These are phyloP conservation scores for Drosophila nigricruria DNA, from an alignment of 2,888 invertebrate species.

Conservation along the genomic window DNA sequence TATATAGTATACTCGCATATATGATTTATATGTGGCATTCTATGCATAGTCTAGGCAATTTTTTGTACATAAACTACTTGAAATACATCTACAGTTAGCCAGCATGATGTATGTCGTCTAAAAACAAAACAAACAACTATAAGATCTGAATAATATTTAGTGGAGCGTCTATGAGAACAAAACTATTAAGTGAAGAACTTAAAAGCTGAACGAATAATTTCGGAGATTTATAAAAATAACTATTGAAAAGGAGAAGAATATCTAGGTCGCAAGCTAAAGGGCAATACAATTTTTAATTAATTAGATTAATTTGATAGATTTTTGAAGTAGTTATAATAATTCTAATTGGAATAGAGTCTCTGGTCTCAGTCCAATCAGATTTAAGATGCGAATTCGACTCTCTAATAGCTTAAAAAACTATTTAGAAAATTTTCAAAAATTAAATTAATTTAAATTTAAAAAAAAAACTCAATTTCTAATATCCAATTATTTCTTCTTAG, in stretches of 20 bases:
- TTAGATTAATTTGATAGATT: neutral
- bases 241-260: neutral
- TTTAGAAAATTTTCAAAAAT: neutral
- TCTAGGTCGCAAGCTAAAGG: neutral
- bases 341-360: neutral
- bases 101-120: slow-evolving; percentile 5
- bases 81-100: slow-evolving; percentile 34
- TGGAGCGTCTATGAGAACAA: slow-evolving; percentile 15
- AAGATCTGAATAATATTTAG: slow-evolving; percentile 33
- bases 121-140: slow-evolving; percentile 10
- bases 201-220: slow-evolving; percentile 18
- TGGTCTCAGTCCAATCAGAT: neutral
- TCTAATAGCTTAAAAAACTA: neutral
- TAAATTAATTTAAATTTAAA: neutral
- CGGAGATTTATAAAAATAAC: slow-evolving; percentile 17
- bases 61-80: slow-evolving; percentile 64
- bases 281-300: neutral
- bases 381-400: neutral
- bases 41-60: slow-evolving; percentile 68
- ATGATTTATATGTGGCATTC: slow-evolving; percentile 27
- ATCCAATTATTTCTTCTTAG: neutral
- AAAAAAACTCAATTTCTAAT: neutral
- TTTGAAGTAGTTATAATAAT: neutral
- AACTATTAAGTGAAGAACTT: slow-evolving; percentile 15
- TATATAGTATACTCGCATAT: slow-evolving; percentile 11